Evolutionary conservation across 92 coral and sea anemone species (phyloP).

Genomic region (Phenganax stokvisi): DNA sequence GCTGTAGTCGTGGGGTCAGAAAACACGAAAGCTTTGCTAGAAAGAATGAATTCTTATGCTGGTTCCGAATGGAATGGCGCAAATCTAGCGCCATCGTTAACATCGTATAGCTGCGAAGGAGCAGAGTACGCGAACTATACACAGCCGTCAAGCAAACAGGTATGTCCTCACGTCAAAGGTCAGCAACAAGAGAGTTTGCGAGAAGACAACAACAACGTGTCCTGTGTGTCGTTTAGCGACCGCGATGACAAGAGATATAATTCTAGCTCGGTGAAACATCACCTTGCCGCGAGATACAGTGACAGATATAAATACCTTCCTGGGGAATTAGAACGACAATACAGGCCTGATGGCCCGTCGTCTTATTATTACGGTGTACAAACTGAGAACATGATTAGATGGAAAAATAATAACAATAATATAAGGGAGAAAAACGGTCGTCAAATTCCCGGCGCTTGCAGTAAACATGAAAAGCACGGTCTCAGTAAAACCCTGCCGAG

Average conservation of each 20-base stretch:
- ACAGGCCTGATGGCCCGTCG: slow-evolving; percentile 39
- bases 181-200: slow-evolving; percentile 35
- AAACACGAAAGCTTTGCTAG: slow-evolving; percentile 29
- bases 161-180: slow-evolving; percentile 46
- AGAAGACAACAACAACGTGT: slow-evolving; percentile 45
- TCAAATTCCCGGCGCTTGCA: slow-evolving; percentile 35
- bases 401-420: slow-evolving; percentile 28
- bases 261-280: slow-evolving; percentile 21
- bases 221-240: slow-evolving; percentile 39
- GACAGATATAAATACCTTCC: slow-evolving; percentile 39
- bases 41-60: slow-evolving; percentile 34
- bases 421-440: slow-evolving; percentile 38
- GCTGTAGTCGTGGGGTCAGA: slow-evolving; percentile 41
- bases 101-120: slow-evolving; percentile 24
- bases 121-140: slow-evolving; percentile 32
- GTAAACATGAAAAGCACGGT: slow-evolving; percentile 24
- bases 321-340: slow-evolving; percentile 32
- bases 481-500: slow-evolving; percentile 30
- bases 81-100: slow-evolving; percentile 24
- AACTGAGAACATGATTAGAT: slow-evolving; percentile 39
- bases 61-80: slow-evolving; percentile 39
- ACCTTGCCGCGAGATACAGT: slow-evolving; percentile 23
- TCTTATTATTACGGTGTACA: slow-evolving; percentile 36
- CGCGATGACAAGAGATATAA: slow-evolving; percentile 42
- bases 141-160: slow-evolving; percentile 45